Percentiles rank a stretch among this genome's conserved stretches.
These are phyloP conservation scores for Sinhomidia bicolor DNA, from an alignment of 2,888 invertebrate species.

Conservation along the genomic window DNA sequence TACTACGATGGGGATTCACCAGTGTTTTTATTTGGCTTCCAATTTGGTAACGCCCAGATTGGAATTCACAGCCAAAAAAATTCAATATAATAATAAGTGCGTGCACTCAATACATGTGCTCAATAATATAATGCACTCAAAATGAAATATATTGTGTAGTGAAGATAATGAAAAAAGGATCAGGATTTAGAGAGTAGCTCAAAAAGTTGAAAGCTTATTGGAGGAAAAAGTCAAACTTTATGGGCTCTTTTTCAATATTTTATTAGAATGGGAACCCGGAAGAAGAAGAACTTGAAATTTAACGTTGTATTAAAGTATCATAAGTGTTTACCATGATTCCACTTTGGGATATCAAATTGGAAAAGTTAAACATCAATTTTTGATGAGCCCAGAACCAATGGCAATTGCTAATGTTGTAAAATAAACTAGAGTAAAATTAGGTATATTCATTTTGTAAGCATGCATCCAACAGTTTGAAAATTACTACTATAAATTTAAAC, in stretches of 20 bases:
- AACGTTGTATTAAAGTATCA: not conserved
- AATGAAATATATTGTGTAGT: constrained; percentile 15
- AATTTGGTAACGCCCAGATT: constrained; percentile 44
- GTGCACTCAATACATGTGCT: not conserved
- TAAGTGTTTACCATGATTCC: no score
- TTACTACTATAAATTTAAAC: not conserved
- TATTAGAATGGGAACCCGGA: constrained; percentile 8
- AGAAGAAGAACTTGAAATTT: not conserved
- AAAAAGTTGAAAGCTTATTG: not conserved
- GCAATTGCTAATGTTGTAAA: no score
- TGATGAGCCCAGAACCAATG: not conserved
- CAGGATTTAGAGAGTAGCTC: not conserved
- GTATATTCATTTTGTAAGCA: not conserved
- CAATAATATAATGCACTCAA: constrained; percentile 1
- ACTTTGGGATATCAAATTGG: constrained; percentile 16
- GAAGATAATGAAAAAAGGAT: not conserved
- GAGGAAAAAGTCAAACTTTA: not conserved
- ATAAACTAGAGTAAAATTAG: no score
- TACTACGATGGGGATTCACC: constrained; percentile 1
- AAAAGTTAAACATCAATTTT: constrained; percentile 3
- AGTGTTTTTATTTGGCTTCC: constrained; percentile 56
- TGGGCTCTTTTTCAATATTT: constrained; percentile 19
- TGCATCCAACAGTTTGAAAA: no score
- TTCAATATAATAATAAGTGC: not conserved
- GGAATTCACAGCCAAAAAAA: not conserved